phyloP scores from a whole-genome alignment of 1,140 invertebrate genomes.

The Zaprionus capensis region DNA sequence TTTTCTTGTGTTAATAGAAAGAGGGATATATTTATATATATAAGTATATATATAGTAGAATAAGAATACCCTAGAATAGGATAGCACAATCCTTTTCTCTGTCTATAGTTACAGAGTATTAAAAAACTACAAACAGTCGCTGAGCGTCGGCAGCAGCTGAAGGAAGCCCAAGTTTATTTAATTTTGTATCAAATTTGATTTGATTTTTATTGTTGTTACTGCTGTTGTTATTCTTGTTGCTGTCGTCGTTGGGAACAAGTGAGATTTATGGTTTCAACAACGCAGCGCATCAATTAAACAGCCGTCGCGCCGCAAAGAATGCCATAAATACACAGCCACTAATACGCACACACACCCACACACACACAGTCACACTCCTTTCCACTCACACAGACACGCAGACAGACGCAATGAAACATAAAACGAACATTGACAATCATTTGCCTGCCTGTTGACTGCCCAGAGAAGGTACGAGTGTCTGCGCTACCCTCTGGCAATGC shows the following conservation, averaged over 20 bases:
- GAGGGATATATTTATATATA: no score
- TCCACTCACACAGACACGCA: background rate
- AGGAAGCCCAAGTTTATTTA: conserved; percentile 70
- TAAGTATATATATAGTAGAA: no score
- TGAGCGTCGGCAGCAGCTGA: conserved; percentile 28
- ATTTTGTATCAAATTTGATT: conserved; percentile 79
- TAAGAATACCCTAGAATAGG: no score
- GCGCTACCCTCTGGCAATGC: background rate
- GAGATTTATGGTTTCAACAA: conserved; percentile 57
- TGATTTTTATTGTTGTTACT: conserved; percentile 53
- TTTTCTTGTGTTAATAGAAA: no score
- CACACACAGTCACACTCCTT: background rate
- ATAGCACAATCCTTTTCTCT: background rate
- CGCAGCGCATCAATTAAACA: conserved; percentile 54
- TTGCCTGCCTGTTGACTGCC: conserved; percentile 20
- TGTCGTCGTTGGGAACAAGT: conserved; percentile 17
- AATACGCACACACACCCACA: conserved; percentile 1
- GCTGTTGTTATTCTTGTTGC: background rate
- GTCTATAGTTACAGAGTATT: conserved; percentile 4
- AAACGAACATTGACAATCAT: conserved; percentile 58
- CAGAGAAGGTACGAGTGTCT: background rate
- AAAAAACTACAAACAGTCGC: conserved; percentile 27
- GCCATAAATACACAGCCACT: conserved; percentile 26
- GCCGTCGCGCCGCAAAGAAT: conserved; percentile 20
- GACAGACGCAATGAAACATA: conserved; percentile 40